Base-by-base conservation (phyloP, 2,888 invertebrate species). In the Morpho achilles region DNA sequence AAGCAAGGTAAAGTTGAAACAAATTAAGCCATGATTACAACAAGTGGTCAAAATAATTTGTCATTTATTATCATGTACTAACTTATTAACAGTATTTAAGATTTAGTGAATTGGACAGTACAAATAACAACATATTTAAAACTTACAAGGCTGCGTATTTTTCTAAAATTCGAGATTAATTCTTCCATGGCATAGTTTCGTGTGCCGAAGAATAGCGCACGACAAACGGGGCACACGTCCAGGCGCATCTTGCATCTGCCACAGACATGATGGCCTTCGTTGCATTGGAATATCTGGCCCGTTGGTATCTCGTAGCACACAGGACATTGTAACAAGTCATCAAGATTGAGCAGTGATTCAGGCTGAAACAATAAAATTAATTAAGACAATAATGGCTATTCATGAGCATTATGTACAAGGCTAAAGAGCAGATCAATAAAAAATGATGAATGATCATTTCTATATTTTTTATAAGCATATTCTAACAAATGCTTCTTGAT, bases 261-360 rank as follows among this genome's bases (percentile, higher is more conserved):
- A 63, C 93, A 93, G 0, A 93, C 87, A 74, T 92, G 92, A 68
- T 93, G 93, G 0, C 93, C 93, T 63, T 91, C 87, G 67, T 82
- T 77, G 68, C 93, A 93, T 69, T 92, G 91, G 62, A 88, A 84
- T 60, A 92, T 90, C 61, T 85, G 84, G 1, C 84, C 86, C 1
- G 78, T 64, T 8, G 91, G 87, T 56, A 88, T 84, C 66, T 92
- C 91, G 68, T 91, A 91, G 73, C 93, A 93, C n/a, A 93, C 88
- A 23, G 92, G 92, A 71, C 93, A 93, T 74, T 92, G 91, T 5
- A 93, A 73, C 53, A 92, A 68, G 58, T 92, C 92, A 68, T 92
- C 92, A 54, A 93, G 77, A 64, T 89, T 87, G 57, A 89, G 80
- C 64, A 87, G 70, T 59, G 81, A 70, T 58, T 89, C 89, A 32